These are phyloP conservation scores for Montipora sp. DNA, from an alignment of 64 coral and sea anemone genomes.

Conservation along the genomic window DNA sequence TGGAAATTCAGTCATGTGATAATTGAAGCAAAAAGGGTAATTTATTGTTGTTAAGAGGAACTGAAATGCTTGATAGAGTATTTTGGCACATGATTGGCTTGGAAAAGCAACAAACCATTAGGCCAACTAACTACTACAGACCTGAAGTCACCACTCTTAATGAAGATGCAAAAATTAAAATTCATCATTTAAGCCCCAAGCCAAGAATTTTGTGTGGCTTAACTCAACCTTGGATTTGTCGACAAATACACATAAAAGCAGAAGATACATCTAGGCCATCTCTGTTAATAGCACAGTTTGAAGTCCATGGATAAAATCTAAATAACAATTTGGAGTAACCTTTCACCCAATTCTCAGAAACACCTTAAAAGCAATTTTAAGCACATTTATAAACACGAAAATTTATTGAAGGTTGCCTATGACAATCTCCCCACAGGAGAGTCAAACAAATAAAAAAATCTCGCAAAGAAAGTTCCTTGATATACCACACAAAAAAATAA, in stretches of 20 bases:
- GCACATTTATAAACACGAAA: no score
- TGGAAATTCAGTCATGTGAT: slow-evolving; percentile 10
- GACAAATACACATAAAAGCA: neutral
- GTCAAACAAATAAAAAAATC: neutral
- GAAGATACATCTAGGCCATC: no score
- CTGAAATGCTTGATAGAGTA: slow-evolving; percentile 11
- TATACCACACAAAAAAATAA: neutral
- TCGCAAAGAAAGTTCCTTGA: neutral
- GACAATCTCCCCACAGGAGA: neutral
- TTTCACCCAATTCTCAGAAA: no score
- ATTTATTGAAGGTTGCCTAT: slow-evolving; percentile 4
- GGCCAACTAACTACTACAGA: slow-evolving; percentile 11
- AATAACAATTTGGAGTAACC: no score
- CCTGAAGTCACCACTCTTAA: neutral
- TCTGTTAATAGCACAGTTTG: neutral
- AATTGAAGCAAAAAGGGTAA: slow-evolving; percentile 21
- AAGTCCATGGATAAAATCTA: no score
- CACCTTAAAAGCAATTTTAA: no score
- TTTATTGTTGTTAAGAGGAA: slow-evolving; percentile 53
- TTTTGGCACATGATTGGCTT: slow-evolving; percentile 23
- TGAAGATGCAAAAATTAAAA: slow-evolving; percentile 45
- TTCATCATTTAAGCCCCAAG: slow-evolving; percentile 57
- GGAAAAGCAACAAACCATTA: slow-evolving; percentile 24
- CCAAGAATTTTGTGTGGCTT: neutral
- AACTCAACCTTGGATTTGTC: neutral